phyloP scores from a whole-genome alignment of 2,113 vertebrate species.

The Chlorodrepanis virens region DNA sequence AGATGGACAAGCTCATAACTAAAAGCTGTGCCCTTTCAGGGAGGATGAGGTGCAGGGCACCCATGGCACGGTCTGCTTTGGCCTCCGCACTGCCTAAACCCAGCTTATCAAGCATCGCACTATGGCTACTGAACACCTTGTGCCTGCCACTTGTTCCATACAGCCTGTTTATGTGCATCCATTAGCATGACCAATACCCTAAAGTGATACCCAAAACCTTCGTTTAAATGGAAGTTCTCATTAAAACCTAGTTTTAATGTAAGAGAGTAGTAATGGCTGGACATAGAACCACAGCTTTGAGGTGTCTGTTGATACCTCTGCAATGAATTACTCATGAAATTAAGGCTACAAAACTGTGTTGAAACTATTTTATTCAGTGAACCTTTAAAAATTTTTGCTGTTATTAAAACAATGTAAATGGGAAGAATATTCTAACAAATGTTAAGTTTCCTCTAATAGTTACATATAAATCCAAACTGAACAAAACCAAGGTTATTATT shows the following conservation, averaged over 20 bases:
- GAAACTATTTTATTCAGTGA: neutral
- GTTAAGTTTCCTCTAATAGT: neutral
- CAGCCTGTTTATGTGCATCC: neutral
- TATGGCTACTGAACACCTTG: neutral
- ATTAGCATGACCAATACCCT: neutral
- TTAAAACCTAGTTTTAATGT: neutral
- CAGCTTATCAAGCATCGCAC: rapidly evolving
- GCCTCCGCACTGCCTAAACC: neutral
- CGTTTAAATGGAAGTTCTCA: neutral
- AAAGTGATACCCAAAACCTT: neutral
- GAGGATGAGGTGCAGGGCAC: neutral
- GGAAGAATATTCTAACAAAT: neutral
- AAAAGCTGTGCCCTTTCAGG: neutral
- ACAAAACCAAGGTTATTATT: neutral
- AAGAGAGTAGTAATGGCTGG: neutral
- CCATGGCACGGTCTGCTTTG: too few species aligned
- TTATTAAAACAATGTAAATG: conserved; percentile 1
- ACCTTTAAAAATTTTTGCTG: neutral
- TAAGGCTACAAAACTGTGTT: neutral
- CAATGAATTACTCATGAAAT: neutral
- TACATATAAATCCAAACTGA: neutral
- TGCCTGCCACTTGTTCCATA: neutral
- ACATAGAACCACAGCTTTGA: neutral
- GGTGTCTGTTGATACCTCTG: neutral
- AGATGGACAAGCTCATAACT: neutral